Evolutionary conservation across 2,797 vertebrate genomes (phyloP), one percentile per base, ranked within the genome.

Genomic region (Gastrophryne carolinensis): DNA sequence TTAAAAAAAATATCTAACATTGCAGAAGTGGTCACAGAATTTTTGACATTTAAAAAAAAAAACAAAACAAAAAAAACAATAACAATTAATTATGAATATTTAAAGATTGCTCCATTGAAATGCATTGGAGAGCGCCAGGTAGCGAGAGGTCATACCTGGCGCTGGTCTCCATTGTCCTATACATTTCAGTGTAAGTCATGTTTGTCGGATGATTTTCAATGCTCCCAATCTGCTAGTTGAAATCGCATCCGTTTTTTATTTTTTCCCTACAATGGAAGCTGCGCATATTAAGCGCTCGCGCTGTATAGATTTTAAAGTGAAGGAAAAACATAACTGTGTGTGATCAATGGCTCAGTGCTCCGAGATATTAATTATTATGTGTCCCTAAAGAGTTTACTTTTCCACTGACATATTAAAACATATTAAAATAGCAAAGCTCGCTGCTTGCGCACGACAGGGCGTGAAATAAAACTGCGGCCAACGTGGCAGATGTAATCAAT

Each of bases 351-450:
- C 64, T 63, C 64, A 63, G 67, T 77, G 66, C 49, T 35, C 34
- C 63, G 66, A 67, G 37, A 70, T 71, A 71, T 71, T 71, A 71
- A 71, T 77, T 77, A 71, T 71, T 71, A 71, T 65, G 67, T 77
- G 74, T 77, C 74, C 66, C 74, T 64, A 39, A 71, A 77, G 74
- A 71, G 74, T 70, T 77, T 70, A 64, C 60, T 71, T 77, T 77
- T 77, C 74, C 74, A 71, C 74, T 77, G 74, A 77, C 74, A 77
- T 71, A 71, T 69, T 44, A 39, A 69, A 61, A 76, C 73, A 76
- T 70, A 69, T 67, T 49, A 44, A 64, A 62, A 62, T 60, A 77
- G 67, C 50, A 71, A 77, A 37, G 66, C 50, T 71, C 37, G 35
- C 61, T 77, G 74, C 67, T 44, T 77, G 74, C 67, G 74, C 66